Conservation (phyloP, 2,797 vertebrate genomes). For the Anguilla pacifica region DNA sequence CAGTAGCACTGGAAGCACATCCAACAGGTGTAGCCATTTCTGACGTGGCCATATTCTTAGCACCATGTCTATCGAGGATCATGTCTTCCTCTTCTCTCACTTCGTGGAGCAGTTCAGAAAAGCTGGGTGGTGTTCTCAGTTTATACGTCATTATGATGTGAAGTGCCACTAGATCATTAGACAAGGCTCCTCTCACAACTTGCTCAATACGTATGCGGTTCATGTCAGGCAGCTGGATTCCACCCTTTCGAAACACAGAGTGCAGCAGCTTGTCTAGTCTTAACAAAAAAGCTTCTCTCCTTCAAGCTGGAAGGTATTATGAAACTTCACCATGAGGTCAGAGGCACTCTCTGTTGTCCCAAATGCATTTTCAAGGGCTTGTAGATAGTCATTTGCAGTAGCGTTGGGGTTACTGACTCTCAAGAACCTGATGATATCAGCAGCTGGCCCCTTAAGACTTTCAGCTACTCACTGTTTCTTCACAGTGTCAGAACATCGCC, state of each 20-base stretch:
- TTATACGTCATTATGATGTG: slow-evolving; percentile 35
- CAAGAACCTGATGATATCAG: slow-evolving; percentile 41
- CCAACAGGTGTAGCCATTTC: neutral
- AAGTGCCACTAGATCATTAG: slow-evolving; percentile 34
- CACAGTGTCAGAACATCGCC: slow-evolving; percentile 31
- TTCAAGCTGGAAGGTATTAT: slow-evolving; percentile 28
- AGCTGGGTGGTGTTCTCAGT: slow-evolving; percentile 12
- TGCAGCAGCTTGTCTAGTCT: slow-evolving; percentile 42
- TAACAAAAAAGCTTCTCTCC: slow-evolving; percentile 38
- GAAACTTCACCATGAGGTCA: slow-evolving; percentile 34
- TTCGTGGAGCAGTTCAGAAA: slow-evolving; percentile 29
- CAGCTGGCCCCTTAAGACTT: slow-evolving; percentile 35
- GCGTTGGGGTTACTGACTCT: slow-evolving; percentile 32
- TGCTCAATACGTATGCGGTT: slow-evolving; percentile 33
- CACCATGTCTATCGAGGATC: slow-evolving; percentile 1
- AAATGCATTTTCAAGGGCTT: slow-evolving; percentile 40
- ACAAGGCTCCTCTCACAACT: slow-evolving; percentile 30
- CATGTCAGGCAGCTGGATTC: slow-evolving; percentile 26
- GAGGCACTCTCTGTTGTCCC: slow-evolving; percentile 37
- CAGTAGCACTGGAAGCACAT: neutral
- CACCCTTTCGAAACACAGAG: slow-evolving; percentile 27
- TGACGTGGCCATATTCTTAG: neutral
- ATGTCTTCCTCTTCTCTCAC: slow-evolving; percentile 33
- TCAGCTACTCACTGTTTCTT: slow-evolving; percentile 40
- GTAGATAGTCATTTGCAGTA: slow-evolving; percentile 40